Percentiles rank a stretch among this genome's conserved stretches.
These are phyloP conservation scores for Lycaon pictus DNA, from an alignment of 2,113 vertebrate species.

Conservation along the genomic window DNA sequence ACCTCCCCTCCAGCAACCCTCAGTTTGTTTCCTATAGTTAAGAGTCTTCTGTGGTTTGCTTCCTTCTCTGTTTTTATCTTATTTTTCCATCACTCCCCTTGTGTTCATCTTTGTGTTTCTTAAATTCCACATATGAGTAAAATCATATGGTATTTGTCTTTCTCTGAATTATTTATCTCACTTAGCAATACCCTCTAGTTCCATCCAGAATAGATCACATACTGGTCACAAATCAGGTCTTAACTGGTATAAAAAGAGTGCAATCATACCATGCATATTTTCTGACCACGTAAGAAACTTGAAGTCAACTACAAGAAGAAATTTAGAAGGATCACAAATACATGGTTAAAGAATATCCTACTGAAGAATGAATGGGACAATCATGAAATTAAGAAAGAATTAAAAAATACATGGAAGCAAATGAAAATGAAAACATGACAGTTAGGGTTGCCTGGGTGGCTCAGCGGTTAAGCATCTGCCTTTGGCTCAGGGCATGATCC, in stretches of 20 bases:
- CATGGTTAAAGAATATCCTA: background rate
- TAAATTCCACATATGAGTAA: background rate
- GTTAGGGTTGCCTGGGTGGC: no score
- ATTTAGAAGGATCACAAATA: background rate
- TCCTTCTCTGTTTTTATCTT: background rate
- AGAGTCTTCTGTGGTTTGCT: background rate
- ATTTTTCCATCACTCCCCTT: background rate
- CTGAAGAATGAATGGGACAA: background rate
- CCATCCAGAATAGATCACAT: background rate
- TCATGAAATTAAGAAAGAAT: background rate
- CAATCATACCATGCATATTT: background rate
- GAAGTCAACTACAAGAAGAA: background rate
- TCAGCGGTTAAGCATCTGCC: no score
- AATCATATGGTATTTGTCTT: background rate
- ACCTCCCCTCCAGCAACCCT: background rate
- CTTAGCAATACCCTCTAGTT: background rate
- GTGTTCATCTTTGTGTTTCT: background rate
- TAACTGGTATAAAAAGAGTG: background rate
- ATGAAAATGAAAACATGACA: background rate
- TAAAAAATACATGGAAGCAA: background rate
- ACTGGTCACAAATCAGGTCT: background rate
- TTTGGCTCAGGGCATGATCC: no score
- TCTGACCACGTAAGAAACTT: background rate
- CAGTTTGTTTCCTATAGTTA: background rate
- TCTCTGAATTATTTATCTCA: background rate